A percentile compares a stretch with the other conserved stretches of the same genome.
These are phyloP conservation scores for Oryzaephilus surinamensis DNA, from an alignment of 1,140 invertebrate genomes.

Conservation along the genomic window DNA sequence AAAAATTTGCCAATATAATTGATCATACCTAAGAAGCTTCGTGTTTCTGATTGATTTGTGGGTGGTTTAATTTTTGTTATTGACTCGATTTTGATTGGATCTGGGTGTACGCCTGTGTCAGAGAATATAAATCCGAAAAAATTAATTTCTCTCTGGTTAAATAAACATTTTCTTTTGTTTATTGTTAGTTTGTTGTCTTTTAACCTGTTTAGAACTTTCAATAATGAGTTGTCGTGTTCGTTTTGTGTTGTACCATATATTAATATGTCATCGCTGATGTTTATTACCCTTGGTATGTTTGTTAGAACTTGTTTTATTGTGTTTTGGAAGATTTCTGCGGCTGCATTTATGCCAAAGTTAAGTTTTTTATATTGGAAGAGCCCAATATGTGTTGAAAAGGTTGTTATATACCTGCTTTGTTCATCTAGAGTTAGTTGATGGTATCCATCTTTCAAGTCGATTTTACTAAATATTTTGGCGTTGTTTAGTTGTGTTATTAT, in stretches of 20 bases:
- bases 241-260: conserved; percentile 22
- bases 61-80: conserved; percentile 32
- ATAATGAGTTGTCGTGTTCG: conserved; percentile 23
- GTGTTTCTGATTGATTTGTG: conserved; percentile 24
- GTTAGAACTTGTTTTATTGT: conserved; percentile 26
- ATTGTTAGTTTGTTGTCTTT: conserved; percentile 16
- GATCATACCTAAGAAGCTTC: conserved; percentile 30
- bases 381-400: no score
- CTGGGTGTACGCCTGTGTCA: conserved; percentile 27
- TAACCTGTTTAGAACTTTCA: conserved; percentile 23
- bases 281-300: conserved; percentile 18
- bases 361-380: no score
- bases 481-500: conserved; percentile 25
- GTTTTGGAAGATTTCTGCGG: conserved; percentile 34
- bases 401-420: no score
- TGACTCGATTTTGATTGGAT: conserved; percentile 29
- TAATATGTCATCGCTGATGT: conserved; percentile 33
- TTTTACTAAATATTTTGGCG: no score
- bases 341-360: no score
- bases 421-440: no score
- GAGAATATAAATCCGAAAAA: conserved; percentile 34
- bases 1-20: conserved; percentile 34
- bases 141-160: conserved; percentile 19
- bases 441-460: no score
- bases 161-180: conserved; percentile 26